Conservation (phyloP, 2,888 invertebrate species). For the Cryptocheilus praepositus region DNA sequence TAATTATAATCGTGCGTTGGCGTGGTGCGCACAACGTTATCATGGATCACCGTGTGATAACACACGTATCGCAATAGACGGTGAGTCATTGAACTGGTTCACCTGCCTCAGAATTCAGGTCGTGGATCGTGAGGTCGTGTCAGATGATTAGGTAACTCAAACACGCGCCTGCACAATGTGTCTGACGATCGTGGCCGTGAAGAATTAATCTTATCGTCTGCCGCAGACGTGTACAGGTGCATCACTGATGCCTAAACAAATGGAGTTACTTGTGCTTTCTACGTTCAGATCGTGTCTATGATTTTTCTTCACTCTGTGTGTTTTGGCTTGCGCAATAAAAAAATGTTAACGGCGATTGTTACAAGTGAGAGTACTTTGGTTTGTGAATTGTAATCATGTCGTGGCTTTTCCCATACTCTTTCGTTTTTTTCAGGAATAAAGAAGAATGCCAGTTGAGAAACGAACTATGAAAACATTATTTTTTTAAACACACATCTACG, state of each 20-base stretch:
- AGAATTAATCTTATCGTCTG: constrained; percentile 1
- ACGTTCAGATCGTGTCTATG: too few species aligned
- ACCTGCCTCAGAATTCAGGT: constrained; percentile 16
- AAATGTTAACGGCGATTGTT: too few species aligned
- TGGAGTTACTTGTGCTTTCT: too few species aligned
- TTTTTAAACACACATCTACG: too few species aligned
- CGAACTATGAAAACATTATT: too few species aligned
- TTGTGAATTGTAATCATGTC: too few species aligned
- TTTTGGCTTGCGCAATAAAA: too few species aligned
- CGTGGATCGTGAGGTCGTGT: constrained; percentile 1
- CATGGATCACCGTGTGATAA: constrained; percentile 39
- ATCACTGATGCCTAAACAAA: not conserved
- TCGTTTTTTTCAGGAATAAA: too few species aligned
- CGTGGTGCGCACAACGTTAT: constrained; percentile 35
- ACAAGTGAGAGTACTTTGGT: too few species aligned
- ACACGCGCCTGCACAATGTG: not conserved
- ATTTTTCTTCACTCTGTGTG: too few species aligned
- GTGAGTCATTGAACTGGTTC: constrained; percentile 8
- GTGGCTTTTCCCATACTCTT: too few species aligned
- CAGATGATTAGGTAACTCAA: constrained; percentile 1
- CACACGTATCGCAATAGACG: constrained; percentile 29
- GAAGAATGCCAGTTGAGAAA: too few species aligned
- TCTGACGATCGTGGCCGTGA: not conserved
- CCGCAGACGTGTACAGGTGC: not conserved
- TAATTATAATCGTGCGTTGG: constrained; percentile 47